Evolutionary conservation across 2,113 vertebrate species (phyloP), one percentile per base, ranked within the genome.

Genomic region (Erythrocercus mccallii): DNA sequence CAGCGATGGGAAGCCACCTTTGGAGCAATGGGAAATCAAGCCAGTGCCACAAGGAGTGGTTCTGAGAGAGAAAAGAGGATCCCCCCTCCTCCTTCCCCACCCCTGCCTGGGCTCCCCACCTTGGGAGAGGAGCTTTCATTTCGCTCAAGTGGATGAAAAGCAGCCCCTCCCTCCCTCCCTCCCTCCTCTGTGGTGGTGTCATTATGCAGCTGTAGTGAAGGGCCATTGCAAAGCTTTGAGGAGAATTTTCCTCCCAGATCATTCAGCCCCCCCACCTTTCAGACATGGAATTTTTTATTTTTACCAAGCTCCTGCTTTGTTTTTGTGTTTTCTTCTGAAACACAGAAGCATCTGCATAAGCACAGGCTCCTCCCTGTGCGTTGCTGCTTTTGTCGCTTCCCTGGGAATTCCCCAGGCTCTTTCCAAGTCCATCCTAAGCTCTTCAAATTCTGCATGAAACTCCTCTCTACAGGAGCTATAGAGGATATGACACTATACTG

Each of bases 21-120:
- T 15, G 19, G 69, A n/a, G 25, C 54, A 44, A 30, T 2, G 27
- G 40, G 37, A 57, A 81, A 81, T 54, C 10, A 33, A 84, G 15
- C 0, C 3, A 44, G 28, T 10, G 40, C 56, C 19, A 0, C 10
- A 17, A 81, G 33, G 12, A 81, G 10, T 2, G 37, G 14, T 31
- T 61, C 50, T 69, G 47, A 84, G 76, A 44, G 38, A 44, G 33
- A 28, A 35, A 73, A 85, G 31, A 23, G 5, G 7, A 54, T 0
- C 3, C 20, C 58, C 17, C 24, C 30, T 64, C 11, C 15, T 71
- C 60, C 50, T 73, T 66, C 13, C 33, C 25, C 27, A 50, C 4
- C 27, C 24, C 17, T 73, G 9, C 7, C 30, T 9, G 51, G 44
- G 33, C 37, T 90, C 54, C 51, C 23, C 12, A 3, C 37, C 45